These are phyloP conservation scores for Eledone cirrhosa DNA, from an alignment of 2,888 invertebrate genomes.

Conservation along the genomic window DNA sequence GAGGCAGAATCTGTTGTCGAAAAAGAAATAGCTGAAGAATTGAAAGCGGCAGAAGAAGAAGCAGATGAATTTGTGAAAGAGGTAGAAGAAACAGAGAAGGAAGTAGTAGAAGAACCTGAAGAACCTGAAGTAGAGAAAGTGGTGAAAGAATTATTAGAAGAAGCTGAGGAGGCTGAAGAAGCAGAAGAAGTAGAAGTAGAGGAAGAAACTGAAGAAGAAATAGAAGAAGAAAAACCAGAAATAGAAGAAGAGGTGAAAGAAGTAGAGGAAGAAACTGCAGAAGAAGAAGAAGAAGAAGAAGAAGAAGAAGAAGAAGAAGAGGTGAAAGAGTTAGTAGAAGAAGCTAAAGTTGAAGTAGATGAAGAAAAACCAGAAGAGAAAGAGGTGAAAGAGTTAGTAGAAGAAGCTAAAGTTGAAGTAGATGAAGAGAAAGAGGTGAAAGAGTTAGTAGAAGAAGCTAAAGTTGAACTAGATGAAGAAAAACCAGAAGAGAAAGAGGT, in stretches of 20 bases:
- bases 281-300: background rate
- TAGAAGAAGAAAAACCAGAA: conserved; percentile 21
- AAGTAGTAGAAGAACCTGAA: background rate
- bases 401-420: too few relatives aligned
- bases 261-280: background rate
- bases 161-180: background rate
- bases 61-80: background rate
- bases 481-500: too few relatives aligned
- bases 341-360: too few relatives aligned
- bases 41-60: background rate
- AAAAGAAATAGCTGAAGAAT: too few relatives aligned
- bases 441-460: too few relatives aligned
- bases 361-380: too few relatives aligned
- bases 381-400: too few relatives aligned
- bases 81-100: background rate
- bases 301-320: background rate
- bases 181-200: background rate
- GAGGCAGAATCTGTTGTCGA: too few relatives aligned
- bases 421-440: too few relatives aligned
- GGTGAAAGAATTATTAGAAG: background rate
- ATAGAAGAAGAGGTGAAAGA: background rate
- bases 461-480: too few relatives aligned
- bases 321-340: background rate
- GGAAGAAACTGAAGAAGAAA: background rate
- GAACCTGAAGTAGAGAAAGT: background rate